Evolutionary conservation across 2,888 invertebrate species (phyloP).

Genomic region (Odontothrips loti): DNA sequence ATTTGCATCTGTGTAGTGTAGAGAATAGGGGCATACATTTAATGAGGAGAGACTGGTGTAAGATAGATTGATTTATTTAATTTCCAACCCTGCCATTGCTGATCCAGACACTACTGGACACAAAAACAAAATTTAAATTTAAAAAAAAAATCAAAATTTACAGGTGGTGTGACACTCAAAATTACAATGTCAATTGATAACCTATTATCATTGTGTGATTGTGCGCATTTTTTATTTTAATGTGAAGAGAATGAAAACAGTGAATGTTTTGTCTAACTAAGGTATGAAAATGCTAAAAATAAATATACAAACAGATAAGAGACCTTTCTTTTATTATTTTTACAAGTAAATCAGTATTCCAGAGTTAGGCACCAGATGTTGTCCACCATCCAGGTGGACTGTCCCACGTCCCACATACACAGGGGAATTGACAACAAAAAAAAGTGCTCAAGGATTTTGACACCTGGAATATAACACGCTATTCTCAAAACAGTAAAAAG

Average conservation of each 20-base stretch:
- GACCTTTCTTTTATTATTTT: no score
- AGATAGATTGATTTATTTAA: background rate
- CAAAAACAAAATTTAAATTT: conserved; percentile 3
- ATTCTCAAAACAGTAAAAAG: no score
- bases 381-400: no score
- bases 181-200: background rate
- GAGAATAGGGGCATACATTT: no score
- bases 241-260: background rate
- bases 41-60: no score
- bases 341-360: no score
- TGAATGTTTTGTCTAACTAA: background rate
- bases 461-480: no score
- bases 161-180: background rate
- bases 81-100: conserved; percentile 10
- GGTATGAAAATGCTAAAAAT: background rate
- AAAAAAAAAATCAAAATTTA: conserved; percentile 1
- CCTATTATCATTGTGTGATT: background rate
- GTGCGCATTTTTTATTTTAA: background rate
- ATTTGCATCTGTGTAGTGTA: no score
- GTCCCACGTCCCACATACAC: no score
- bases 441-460: no score
- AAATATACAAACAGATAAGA: background rate
- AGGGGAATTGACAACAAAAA: no score
- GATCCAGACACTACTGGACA: background rate
- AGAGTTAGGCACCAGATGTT: no score